Evolutionary conservation across 2,113 vertebrate species (phyloP), one percentile per base, ranked within the genome.

Genomic region (Poicephalus gulielmi): DNA sequence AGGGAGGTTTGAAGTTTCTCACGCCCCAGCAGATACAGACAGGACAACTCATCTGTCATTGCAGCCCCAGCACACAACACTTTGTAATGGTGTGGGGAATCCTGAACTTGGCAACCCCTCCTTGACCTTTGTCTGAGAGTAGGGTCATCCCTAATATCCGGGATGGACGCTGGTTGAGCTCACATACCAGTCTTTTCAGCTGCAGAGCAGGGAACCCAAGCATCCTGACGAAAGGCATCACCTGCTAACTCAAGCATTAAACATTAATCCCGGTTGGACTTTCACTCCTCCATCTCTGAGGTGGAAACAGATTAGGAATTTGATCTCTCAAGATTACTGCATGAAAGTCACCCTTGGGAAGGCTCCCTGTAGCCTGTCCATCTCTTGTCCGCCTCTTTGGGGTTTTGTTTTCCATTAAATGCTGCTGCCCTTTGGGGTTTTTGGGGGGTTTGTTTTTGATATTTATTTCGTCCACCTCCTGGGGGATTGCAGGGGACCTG

Each of bases 61-160:
- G 93, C 96, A 96, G 93, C 83, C 94, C 71, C 91, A 93, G 86
- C 10, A 22, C 92, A 77, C 75, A 96, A 4, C 2, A 0, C 77
- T 95, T 81, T 37, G 84, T 68, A 89, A 91, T 83, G 62, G 53
- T 62, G 85, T 49, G 69, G 88, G 88, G 82, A 95, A 95, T 92
- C 92, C 80, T 96, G 93, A 97, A 96, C 96, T 95, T 97, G 97
- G 83, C 77, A 95, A 80, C 86, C 68, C 30, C 47, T 93, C 49
- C 39, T 25, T 83, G 96, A 96, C 92, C 95, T 95, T 43, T 86
- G 28, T 52, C 86, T 90, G 47, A 88, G 53, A 17, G 41, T 6
- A 80, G 92, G 97, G 96, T 97, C 97, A 96, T 73, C 95, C 83
- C 94, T 95, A 97, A 97, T 98, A 98, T 98, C 98, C 97, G 97